Evolutionary conservation across 2,113 vertebrate species (phyloP).

Genomic region (Oryzias javanicus): DNA sequence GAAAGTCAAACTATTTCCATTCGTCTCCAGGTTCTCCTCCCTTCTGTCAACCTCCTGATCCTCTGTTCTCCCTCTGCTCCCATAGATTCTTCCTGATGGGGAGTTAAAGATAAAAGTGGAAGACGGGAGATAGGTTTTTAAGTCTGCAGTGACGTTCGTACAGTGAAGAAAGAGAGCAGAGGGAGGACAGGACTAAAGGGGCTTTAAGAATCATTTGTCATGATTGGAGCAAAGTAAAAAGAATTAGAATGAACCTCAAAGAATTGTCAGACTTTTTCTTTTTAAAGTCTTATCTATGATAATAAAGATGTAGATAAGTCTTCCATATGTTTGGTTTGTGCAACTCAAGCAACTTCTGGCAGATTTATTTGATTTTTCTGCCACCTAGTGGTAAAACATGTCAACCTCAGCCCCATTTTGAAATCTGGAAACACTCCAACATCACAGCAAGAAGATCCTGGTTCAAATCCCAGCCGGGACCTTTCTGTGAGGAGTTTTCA

Average conservation of each 20-base stretch:
- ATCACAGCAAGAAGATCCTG: no score
- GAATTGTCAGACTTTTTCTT: no score
- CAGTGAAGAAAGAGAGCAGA: background rate
- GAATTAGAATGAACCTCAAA: background rate
- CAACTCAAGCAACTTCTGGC: no score
- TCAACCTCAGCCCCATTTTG: no score
- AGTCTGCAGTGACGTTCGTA: slow-evolving; percentile 31
- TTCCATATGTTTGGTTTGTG: no score
- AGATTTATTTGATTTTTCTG: no score
- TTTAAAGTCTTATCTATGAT: no score
- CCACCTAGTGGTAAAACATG: no score
- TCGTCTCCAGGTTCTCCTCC: slow-evolving; percentile 14
- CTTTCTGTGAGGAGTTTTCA: no score
- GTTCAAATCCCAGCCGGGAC: no score
- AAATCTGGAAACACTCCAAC: no score
- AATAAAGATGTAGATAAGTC: no score
- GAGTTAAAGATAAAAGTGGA: slow-evolving; percentile 56
- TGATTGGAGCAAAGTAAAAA: slow-evolving; percentile 14
- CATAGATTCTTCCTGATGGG: slow-evolving; percentile 50
- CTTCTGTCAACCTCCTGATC: slow-evolving; percentile 30
- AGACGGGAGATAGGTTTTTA: slow-evolving; percentile 6
- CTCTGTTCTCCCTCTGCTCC: slow-evolving; percentile 38
- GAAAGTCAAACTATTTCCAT: slow-evolving; percentile 16
- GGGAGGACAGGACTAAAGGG: slow-evolving; percentile 6
- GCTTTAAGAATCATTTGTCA: slow-evolving; percentile 4